Evolutionary conservation across 53 echinoderm and acorn worm species (phyloP).

Genomic region (Arbacia lixula): DNA sequence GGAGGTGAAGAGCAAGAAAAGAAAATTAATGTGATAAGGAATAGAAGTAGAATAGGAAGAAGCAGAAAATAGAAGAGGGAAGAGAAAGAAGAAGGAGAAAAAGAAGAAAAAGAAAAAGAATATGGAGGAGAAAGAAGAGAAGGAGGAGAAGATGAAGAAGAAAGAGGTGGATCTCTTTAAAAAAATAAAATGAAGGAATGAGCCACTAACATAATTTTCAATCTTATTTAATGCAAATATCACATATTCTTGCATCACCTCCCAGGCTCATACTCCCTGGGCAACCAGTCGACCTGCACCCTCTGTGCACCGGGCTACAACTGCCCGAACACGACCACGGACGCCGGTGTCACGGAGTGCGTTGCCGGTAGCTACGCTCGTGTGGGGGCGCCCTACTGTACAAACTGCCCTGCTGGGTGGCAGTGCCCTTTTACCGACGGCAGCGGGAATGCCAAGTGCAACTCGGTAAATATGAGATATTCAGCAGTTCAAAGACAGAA

Average conservation of each 20-base stretch:
- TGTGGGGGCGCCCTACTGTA: constrained; percentile 65
- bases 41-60: too few relatives aligned
- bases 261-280: constrained; percentile 86
- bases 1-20: too few relatives aligned
- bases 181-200: too few relatives aligned
- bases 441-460: constrained; percentile 79
- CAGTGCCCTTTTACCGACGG: constrained; percentile 84
- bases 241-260: background rate
- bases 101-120: too few relatives aligned
- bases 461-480: constrained; percentile 52
- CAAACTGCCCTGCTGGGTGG: constrained; percentile 77
- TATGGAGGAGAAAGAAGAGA: too few relatives aligned
- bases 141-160: too few relatives aligned
- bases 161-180: too few relatives aligned
- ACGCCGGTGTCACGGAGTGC: constrained; percentile 65
- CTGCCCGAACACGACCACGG: constrained; percentile 85
- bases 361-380: constrained; percentile 74
- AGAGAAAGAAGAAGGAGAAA: too few relatives aligned
- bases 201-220: too few relatives aligned
- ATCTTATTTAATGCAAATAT: background rate
- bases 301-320: constrained; percentile 77
- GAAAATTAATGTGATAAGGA: too few relatives aligned
- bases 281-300: constrained; percentile 84
- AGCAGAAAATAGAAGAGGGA: too few relatives aligned
- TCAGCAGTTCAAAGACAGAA: too few relatives aligned